Percentiles rank a stretch among this genome's conserved stretches.
phyloP scores from a whole-genome alignment of 1,140 invertebrate genomes.

The Macrobrachium nipponense region DNA sequence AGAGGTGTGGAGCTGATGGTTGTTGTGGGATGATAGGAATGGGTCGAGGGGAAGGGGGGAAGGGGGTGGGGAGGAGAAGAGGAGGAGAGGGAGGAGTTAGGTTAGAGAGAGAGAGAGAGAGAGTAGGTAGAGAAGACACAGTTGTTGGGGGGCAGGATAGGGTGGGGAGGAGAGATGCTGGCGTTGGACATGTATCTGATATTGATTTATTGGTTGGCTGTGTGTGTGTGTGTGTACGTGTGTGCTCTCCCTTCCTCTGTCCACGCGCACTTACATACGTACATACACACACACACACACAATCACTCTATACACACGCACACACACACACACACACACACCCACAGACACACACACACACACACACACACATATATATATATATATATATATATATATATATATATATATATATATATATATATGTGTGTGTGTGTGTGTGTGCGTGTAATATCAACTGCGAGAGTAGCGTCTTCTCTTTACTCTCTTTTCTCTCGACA shows the following conservation, averaged over 20 bases:
- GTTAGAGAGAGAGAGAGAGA: conserved; percentile 23
- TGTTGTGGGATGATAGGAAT: conserved; percentile 19
- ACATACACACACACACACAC: conserved; percentile 35
- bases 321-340: neutral
- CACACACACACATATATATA: too few species aligned
- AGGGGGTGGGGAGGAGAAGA: neutral
- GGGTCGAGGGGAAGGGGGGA: neutral
- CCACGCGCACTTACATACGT: conserved; percentile 22
- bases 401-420: too few species aligned
- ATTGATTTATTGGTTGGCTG: conserved; percentile 54
- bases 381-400: too few species aligned
- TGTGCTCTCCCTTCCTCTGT: neutral
- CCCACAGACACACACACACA: neutral
- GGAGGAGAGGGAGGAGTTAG: too few species aligned
- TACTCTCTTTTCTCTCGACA: too few species aligned
- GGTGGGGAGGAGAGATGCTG: conserved; percentile 6
- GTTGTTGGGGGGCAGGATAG: neutral
- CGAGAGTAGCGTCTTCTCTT: too few species aligned
- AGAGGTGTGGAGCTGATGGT: neutral
- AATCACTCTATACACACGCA: too few species aligned
- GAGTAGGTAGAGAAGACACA: neutral
- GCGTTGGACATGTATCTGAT: conserved; percentile 50
- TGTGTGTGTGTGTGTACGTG: conserved; percentile 22
- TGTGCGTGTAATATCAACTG: too few species aligned
- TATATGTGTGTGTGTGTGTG: too few species aligned